These are phyloP conservation scores for Ophiothrix spiculata DNA, from an alignment of 35 echinoderm and acorn worm genomes.

Conservation along the genomic window DNA sequence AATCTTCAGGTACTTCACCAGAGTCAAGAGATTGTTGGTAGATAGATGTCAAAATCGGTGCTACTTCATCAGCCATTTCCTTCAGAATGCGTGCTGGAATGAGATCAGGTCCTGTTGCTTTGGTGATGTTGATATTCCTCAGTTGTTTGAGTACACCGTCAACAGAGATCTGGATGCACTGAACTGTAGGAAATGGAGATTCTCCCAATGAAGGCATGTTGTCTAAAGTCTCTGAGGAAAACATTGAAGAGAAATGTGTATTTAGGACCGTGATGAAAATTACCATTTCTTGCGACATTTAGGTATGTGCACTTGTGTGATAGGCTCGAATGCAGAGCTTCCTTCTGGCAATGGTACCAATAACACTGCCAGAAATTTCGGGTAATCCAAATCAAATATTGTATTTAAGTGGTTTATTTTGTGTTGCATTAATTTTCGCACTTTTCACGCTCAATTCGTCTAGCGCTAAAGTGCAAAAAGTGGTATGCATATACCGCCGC, in stretches of 20 bases:
- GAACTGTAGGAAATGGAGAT: conserved; percentile 20
- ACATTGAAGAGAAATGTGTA: conserved; percentile 37
- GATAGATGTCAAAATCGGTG: conserved; percentile 20
- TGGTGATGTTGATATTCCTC: conserved; percentile 50
- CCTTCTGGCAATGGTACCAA: no score
- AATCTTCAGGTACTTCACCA: conserved; percentile 23
- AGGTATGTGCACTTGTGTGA: no score
- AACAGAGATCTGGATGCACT: conserved; percentile 6
- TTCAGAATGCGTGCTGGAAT: conserved; percentile 50
- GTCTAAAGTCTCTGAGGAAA: conserved; percentile 25
- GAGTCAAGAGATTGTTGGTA: conserved; percentile 33
- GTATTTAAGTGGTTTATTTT: no score
- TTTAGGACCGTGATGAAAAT: no score
- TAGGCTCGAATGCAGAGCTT: no score
- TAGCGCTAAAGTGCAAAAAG: no score
- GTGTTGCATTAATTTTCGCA: no score
- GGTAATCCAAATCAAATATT: no score
- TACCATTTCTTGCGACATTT: no score
- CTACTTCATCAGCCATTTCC: conserved; percentile 41
- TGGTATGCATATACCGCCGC: no score
- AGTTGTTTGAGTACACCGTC: conserved; percentile 31
- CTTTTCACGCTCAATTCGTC: no score
- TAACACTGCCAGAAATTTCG: no score
- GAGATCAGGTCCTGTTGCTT: conserved; percentile 47
- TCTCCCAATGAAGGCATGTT: conserved; percentile 20